Base-by-base conservation (phyloP, 2,888 invertebrate genomes). In the Callinectes sapidus region DNA sequence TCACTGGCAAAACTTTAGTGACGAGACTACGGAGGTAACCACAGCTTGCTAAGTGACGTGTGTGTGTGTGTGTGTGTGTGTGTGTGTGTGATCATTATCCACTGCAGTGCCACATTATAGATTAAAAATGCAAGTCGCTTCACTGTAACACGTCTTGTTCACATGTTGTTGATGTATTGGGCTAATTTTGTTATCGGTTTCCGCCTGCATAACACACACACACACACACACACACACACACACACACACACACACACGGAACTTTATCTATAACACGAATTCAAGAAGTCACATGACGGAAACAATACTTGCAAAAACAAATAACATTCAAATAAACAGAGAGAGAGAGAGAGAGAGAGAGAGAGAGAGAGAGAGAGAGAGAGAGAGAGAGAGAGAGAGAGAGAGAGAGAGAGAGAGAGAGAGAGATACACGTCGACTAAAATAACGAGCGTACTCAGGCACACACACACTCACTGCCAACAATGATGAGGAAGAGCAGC, bases 201-300 rank as follows among this genome's bases (percentile, higher is more conserved):
- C 23, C 28, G n/a, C 18, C 71, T 28, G 28, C 32, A 14, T 32
- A 39, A n/a, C 77, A 39, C 71, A 66, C 66, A n/a, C 66, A 2
- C 71, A 39, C 89, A n/a, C 77, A 77, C 77, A 66, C 89, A 39
- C 66, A 66, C 89, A 39, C 89, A 39, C 89, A 66, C 89, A 89
- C 71, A 66, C 71, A 39, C 14, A 66, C 89, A 66, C 89, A 66
- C 89, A 66, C 77, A 66, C 48, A 89, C 42, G 32, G 28, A 66
- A 71, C 71, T 2, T 23, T 28, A 18, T 23, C 6, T 23, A 13
- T 2, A 18, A 71, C 71, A 28, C n/a, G 23, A 1, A 71, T n/a
- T 23, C n/a, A 71, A 18, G 18, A 13, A 71, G 23, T 61, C 18
- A 61, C 16, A 61, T 28, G 71, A 71, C n/a, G 8, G 28, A 61